Evolutionary conservation across 2,888 invertebrate species (phyloP).

Genomic region (Prostheceraeus crozeri): DNA sequence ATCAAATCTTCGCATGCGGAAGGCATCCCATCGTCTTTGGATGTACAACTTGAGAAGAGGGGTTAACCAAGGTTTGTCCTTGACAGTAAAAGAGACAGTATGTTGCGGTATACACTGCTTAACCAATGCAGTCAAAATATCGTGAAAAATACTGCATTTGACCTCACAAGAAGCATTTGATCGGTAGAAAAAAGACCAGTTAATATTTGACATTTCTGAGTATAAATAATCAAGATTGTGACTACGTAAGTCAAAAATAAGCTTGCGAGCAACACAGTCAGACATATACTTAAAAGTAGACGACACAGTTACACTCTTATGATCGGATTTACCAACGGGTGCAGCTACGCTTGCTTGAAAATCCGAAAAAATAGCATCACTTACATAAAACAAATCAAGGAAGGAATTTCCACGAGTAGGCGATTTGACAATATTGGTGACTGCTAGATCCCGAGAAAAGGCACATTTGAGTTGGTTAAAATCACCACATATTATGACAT

Average conservation of each 20-base stretch:
- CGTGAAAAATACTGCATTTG: slow-evolving; percentile 9
- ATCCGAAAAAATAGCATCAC: background rate
- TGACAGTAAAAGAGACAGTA: background rate
- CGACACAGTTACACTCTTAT: slow-evolving; percentile 6
- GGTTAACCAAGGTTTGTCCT: slow-evolving; percentile 12
- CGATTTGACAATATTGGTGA: background rate
- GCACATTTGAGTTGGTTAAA: background rate
- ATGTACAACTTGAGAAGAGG: background rate
- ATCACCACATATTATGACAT: slow-evolving; percentile 12
- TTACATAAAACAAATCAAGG: slow-evolving; percentile 6
- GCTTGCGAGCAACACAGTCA: background rate
- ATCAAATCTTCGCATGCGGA: background rate
- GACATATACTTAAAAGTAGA: background rate
- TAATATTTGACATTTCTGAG: background rate
- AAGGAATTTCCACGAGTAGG: background rate
- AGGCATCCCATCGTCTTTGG: slow-evolving; percentile 9
- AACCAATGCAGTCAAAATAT: background rate
- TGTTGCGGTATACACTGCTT: background rate
- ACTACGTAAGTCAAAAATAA: slow-evolving; percentile 3
- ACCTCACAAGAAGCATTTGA: background rate
- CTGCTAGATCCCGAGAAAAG: background rate
- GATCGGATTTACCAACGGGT: slow-evolving; percentile 14
- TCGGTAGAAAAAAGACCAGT: slow-evolving; percentile 11
- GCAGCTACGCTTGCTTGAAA: background rate
- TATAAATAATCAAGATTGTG: background rate